Evolutionary conservation across 2,113 vertebrate species (phyloP), one percentile per base, ranked within the genome.

Genomic region (Hylia prasina): DNA sequence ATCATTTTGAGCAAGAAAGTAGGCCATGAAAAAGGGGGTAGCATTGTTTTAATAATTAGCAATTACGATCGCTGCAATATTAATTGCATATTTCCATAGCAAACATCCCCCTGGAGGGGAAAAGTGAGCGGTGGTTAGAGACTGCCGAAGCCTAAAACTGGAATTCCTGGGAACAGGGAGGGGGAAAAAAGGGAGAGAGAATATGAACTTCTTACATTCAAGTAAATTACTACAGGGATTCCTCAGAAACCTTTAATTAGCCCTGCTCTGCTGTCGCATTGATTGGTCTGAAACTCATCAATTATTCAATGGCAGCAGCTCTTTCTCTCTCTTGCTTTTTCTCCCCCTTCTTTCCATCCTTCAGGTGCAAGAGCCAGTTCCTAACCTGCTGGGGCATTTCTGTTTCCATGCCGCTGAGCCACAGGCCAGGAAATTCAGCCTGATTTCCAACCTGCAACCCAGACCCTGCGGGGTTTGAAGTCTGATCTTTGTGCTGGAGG

Each of bases 41-140:
- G 98, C 98, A 97, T 98, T 98, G 98, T 97, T 99, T 99, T 99
- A 99, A 99, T 99, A 99, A 99, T 99, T 99, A 99, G 99, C 99
- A 99, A 99, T 98, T 99, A 99, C 94, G 98, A 98, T 99, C 96
- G 98, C 99, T 97, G 98, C 98, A 99, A 98, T 99, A 99, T 99
- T 99, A 99, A 99, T 99, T 99, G 99, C 99, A 98, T 99, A 99
- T 99, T 99, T 99, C 98, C 98, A 98, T 98, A 97, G 97, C 97
- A 97, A 98, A 97, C 97, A 97, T 98, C 97, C 98, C 99, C 98
- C 98, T 97, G 98, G 99, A 99, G 99, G 98, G 96, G 92, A 77
- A 85, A 95, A 97, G 97, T 95, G 92, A 98, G 96, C 96, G 94
- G 97, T 97, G 98, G 97, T 98, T 98, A 98, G 98, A 98, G 98